These are phyloP conservation scores for Megaptera novaeangliae DNA, from an alignment of 2,113 vertebrate genomes.

Conservation along the genomic window DNA sequence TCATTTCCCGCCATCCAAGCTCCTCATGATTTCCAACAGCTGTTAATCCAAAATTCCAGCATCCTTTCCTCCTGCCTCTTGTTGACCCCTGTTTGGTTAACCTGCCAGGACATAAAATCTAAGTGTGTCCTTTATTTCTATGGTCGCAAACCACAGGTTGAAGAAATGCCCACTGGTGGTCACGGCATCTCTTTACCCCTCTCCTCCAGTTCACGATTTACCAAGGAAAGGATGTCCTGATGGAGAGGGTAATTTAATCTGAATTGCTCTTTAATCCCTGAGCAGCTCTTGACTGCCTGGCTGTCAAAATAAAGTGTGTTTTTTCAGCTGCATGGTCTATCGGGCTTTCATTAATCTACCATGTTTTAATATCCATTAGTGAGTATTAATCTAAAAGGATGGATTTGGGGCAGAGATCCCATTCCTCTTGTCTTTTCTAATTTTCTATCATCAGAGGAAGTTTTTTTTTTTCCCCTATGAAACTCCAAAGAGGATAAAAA, in stretches of 20 bases:
- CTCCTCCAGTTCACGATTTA: background rate
- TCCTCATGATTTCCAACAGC: background rate
- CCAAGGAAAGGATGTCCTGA: conserved; percentile 1
- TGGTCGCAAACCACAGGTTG: background rate
- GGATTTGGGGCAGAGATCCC: conserved; percentile 61
- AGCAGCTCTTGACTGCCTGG: conserved; percentile 52
- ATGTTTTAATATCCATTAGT: conserved; percentile 77
- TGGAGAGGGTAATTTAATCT: conserved; percentile 31
- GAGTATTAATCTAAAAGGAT: conserved; percentile 71
- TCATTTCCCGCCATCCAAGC: background rate
- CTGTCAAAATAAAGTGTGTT: conserved; percentile 64
- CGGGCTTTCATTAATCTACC: conserved; percentile 52
- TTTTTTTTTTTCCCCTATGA: conserved; percentile 66
- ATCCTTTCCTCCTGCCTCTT: background rate
- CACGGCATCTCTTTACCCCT: background rate
- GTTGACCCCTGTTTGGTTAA: background rate
- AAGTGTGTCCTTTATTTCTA: background rate
- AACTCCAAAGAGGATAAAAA: conserved; percentile 61
- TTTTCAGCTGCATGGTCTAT: conserved; percentile 61
- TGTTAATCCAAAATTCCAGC: background rate
- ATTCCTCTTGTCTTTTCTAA: conserved; percentile 76
- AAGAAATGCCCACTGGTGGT: background rate
- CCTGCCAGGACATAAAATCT: background rate
- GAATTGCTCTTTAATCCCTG: conserved; percentile 62
- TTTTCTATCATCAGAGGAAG: conserved; percentile 74